Evolutionary conservation across 2,888 invertebrate species (phyloP).

Genomic region (Rhagophthalmus giganteus): DNA sequence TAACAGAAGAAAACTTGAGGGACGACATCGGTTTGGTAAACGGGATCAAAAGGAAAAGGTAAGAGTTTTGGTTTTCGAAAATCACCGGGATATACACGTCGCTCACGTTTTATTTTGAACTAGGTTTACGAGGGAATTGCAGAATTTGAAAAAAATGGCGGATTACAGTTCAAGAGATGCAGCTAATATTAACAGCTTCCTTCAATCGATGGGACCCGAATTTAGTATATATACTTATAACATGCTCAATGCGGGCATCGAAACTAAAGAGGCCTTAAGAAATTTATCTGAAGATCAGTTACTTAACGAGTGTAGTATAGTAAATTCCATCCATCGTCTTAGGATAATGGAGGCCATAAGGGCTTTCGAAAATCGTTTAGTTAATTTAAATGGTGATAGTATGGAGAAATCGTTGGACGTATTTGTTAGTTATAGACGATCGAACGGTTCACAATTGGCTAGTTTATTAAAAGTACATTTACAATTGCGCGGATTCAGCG

Average conservation of each 20-base stretch:
- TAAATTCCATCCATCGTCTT: conserved; percentile 91
- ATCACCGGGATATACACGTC: no score
- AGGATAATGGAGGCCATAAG: conserved; percentile 88
- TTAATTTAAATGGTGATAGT: conserved; percentile 72
- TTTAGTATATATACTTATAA: conserved; percentile 96
- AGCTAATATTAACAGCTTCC: conserved; percentile 84
- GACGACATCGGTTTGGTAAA: conserved; percentile 92
- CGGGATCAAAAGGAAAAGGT: conserved; percentile 90
- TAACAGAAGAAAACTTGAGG: conserved; percentile 88
- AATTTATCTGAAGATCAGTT: conserved; percentile 91
- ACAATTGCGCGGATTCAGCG: conserved; percentile 92
- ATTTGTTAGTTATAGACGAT: conserved; percentile 96
- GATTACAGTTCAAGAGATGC: conserved; percentile 94
- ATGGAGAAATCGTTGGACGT: conserved; percentile 92
- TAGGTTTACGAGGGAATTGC: conserved; percentile 89
- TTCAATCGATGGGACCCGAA: conserved; percentile 82
- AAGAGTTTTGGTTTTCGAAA: conserved; percentile 6
- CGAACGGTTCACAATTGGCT: conserved; percentile 96
- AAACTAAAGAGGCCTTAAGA: conserved; percentile 78
- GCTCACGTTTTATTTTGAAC: conserved; percentile 1
- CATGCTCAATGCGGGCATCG: conserved; percentile 94
- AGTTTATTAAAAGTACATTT: conserved; percentile 95
- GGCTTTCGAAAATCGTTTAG: conserved; percentile 67
- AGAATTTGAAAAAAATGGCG: conserved; percentile 91
- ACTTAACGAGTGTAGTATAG: conserved; percentile 85